These are phyloP conservation scores for Rhynchomys soricoides DNA, from an alignment of 2,113 vertebrate genomes.

Conservation along the genomic window DNA sequence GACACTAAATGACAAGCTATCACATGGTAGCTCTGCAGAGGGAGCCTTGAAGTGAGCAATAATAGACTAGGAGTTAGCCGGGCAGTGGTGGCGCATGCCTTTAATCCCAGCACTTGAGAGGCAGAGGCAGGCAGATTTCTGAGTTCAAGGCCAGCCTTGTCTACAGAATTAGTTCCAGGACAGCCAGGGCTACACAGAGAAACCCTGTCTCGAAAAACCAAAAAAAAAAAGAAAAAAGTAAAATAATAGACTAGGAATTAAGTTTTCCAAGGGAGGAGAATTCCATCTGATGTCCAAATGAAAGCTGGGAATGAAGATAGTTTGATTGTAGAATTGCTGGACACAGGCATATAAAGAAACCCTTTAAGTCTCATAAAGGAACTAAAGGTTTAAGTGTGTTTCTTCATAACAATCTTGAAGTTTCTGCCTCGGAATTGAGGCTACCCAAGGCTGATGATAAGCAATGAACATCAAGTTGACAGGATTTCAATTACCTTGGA, in stretches of 20 bases:
- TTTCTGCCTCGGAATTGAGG: conserved; percentile 22
- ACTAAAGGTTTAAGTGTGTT: not conserved
- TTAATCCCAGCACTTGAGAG: no score
- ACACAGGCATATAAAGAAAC: not conserved
- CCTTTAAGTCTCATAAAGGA: not conserved
- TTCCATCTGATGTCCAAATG: not conserved
- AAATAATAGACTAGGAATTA: not conserved
- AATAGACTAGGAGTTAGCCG: not conserved
- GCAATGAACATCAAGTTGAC: not conserved
- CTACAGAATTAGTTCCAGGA: no score
- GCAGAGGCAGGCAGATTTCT: no score
- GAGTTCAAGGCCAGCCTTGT: no score
- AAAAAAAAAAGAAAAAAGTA: no score
- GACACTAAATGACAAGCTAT: not conserved
- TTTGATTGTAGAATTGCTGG: not conserved
- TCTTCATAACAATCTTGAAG: not conserved
- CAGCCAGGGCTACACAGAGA: no score
- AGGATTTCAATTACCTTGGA: not conserved
- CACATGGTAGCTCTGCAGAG: not conserved
- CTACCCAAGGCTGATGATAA: not conserved
- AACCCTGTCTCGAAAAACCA: no score
- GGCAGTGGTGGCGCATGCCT: no score
- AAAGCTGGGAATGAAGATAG: not conserved
- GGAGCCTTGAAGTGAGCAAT: rapidly evolving
- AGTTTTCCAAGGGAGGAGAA: not conserved